These are phyloP conservation scores for Hylyphantes graminicola DNA, from an alignment of 1,140 invertebrate genomes.

Conservation along the genomic window DNA sequence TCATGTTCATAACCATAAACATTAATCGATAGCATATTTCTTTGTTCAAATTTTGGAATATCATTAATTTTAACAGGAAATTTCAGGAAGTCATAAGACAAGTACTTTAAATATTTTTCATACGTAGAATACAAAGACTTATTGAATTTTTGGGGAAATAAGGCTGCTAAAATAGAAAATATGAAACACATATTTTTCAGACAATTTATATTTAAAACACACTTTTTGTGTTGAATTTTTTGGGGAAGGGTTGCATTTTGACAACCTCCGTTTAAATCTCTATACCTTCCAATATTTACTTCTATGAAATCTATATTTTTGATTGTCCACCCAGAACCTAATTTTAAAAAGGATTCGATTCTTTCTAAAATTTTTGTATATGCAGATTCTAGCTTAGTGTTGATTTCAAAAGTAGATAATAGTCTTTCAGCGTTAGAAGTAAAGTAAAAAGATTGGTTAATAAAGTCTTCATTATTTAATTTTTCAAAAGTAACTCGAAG, in stretches of 20 bases:
- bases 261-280: constrained; percentile 12
- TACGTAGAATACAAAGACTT: not conserved
- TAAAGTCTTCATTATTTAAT: not conserved
- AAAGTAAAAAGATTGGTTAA: constrained; percentile 17
- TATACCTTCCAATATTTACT: constrained; percentile 24
- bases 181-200: constrained; percentile 21
- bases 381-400: not conserved
- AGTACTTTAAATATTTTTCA: constrained; percentile 14
- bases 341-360: constrained; percentile 15
- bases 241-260: not conserved
- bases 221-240: constrained; percentile 30
- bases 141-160: constrained; percentile 19
- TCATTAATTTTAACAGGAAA: constrained; percentile 15
- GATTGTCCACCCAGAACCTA: constrained; percentile 19
- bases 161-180: not conserved
- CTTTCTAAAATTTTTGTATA: not conserved
- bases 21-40: constrained; percentile 16
- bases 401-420: constrained; percentile 1
- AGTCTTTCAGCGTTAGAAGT: constrained; percentile 14
- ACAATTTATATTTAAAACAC: constrained; percentile 11
- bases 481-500: constrained; percentile 5
- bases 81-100: not conserved
- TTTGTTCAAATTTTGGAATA: constrained; percentile 23
- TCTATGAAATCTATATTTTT: constrained; percentile 24
- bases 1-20: constrained; percentile 20